phyloP scores from a whole-genome alignment of 2,797 vertebrate species.

The Semaprochilodus insignis region DNA sequence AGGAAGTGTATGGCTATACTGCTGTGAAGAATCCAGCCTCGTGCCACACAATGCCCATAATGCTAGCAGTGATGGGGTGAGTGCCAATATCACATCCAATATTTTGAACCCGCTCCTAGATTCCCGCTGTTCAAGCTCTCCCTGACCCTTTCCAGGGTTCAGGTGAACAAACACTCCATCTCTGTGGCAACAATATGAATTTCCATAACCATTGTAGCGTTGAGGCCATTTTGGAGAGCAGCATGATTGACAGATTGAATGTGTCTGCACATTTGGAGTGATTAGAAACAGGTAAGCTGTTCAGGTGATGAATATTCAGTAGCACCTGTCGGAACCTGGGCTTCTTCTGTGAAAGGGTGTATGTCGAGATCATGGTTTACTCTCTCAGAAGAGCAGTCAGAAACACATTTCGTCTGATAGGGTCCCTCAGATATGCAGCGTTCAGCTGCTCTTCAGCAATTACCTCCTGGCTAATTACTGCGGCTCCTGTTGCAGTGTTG shows the following conservation, averaged over 20 bases:
- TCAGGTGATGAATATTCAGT: constrained; percentile 60
- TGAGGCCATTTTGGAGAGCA: constrained; percentile 19
- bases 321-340: constrained; percentile 54
- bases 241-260: constrained; percentile 53
- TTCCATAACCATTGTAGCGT: constrained; percentile 46
- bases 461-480: constrained; percentile 16
- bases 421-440: constrained; percentile 6
- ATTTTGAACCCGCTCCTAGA: not conserved
- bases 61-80: not conserved
- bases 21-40: no score
- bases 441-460: constrained; percentile 33
- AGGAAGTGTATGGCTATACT: no score
- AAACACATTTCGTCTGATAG: constrained; percentile 10
- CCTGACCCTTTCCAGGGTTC: constrained; percentile 23
- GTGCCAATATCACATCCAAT: not conserved
- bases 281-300: constrained; percentile 53
- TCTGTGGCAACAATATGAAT: constrained; percentile 24
- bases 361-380: not conserved
- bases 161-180: constrained; percentile 19
- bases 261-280: constrained; percentile 56
- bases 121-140: not conserved
- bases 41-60: not conserved
- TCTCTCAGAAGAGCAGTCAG: not conserved
- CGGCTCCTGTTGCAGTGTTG: not conserved
- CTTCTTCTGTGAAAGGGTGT: constrained; percentile 21